Evolutionary conservation across 2,113 vertebrate species (phyloP).

Genomic region (Carassius gibelio): DNA sequence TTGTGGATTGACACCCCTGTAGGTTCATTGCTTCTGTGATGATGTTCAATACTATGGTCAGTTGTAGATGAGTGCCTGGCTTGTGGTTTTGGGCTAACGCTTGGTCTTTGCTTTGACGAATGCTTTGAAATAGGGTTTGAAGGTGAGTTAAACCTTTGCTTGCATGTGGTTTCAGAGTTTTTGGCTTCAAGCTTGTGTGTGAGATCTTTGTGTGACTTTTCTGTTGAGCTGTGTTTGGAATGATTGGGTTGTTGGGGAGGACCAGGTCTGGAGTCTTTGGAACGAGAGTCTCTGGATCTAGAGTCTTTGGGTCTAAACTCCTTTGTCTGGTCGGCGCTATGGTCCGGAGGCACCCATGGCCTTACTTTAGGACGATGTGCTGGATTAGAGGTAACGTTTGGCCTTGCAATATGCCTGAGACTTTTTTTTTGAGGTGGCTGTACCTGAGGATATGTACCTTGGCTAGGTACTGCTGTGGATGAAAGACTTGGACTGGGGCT

Average conservation of each 20-base stretch:
- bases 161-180: constrained; percentile 58
- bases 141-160: constrained; percentile 49
- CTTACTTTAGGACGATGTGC: constrained; percentile 60
- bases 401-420: constrained; percentile 47
- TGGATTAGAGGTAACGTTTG: constrained; percentile 51
- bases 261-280: constrained; percentile 39
- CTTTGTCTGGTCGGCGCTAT: constrained; percentile 40
- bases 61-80: constrained; percentile 56
- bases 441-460: constrained; percentile 53
- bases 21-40: constrained; percentile 39
- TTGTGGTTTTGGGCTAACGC: constrained; percentile 55
- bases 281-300: constrained; percentile 43
- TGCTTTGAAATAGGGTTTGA: constrained; percentile 37
- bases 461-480: constrained; percentile 47
- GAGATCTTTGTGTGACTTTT: constrained; percentile 26
- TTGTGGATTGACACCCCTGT: constrained; percentile 44
- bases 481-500: constrained; percentile 68
- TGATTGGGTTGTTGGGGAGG: background rate
- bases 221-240: constrained; percentile 1
- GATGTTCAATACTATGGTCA: constrained; percentile 53
- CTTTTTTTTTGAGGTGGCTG: constrained; percentile 55
- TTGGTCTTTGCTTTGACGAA: constrained; percentile 51
- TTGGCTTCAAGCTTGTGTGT: constrained; percentile 48
- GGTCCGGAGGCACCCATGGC: constrained; percentile 59
- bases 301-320: constrained; percentile 55